Evolutionary conservation across 2,888 invertebrate genomes (phyloP).

Genomic region (Ellobium chinense): DNA sequence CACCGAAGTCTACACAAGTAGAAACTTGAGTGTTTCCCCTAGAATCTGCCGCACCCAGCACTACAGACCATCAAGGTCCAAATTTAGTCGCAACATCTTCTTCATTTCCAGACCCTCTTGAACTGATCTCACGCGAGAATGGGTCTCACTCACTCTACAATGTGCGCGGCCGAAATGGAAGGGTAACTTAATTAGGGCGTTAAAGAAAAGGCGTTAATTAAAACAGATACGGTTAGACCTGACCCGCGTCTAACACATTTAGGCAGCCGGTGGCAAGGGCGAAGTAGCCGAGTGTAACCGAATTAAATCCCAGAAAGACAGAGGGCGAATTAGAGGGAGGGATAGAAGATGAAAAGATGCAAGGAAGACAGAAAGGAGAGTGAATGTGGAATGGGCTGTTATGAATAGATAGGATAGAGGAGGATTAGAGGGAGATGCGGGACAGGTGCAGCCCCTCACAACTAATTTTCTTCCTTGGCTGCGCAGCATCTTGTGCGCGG

Average conservation of each 20-base stretch:
- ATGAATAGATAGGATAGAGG: background rate
- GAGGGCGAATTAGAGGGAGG: background rate
- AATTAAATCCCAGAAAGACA: slow-evolving; percentile 20
- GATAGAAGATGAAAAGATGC: too few species aligned
- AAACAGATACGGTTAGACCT: slow-evolving; percentile 34
- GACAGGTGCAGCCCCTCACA: slow-evolving; percentile 12
- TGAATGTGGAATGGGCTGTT: background rate
- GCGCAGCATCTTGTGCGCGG: background rate
- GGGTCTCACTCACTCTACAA: slow-evolving; percentile 23
- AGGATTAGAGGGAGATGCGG: background rate
- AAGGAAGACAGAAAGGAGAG: background rate
- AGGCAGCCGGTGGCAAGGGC: background rate
- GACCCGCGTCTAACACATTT: background rate
- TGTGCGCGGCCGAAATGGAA: slow-evolving; percentile 28
- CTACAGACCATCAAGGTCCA: background rate
- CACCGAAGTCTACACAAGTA: too few species aligned
- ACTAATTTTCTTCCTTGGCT: slow-evolving; percentile 1
- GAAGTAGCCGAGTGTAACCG: background rate
- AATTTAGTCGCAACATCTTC: slow-evolving; percentile 31
- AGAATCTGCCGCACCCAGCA: background rate
- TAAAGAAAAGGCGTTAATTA: slow-evolving; percentile 41
- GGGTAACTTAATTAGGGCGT: slow-evolving; percentile 26
- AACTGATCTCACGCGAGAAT: slow-evolving; percentile 35
- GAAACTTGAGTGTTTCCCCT: too few species aligned
- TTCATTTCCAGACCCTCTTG: slow-evolving; percentile 6